Conservation (phyloP, 2,797 vertebrate genomes). For the Dryobates pubescens region DNA sequence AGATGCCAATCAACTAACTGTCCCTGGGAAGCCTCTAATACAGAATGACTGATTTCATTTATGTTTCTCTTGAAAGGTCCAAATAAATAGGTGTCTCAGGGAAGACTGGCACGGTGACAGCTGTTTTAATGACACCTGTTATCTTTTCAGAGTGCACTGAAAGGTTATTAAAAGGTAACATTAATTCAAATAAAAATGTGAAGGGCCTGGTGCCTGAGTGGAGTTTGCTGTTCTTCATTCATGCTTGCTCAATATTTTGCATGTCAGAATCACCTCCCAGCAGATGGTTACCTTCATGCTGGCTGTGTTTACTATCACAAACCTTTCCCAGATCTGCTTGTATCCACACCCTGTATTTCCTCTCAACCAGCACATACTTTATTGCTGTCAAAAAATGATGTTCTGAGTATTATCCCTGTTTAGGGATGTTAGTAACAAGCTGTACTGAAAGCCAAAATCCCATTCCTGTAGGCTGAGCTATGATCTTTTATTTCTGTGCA, state of each 20-base stretch:
- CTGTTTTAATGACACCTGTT: constrained; percentile 66
- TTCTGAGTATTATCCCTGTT: background rate
- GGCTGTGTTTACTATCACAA: constrained; percentile 23
- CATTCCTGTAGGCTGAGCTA: background rate
- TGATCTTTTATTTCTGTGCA: background rate
- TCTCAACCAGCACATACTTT: background rate
- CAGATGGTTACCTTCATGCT: constrained; percentile 42
- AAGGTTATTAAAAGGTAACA: constrained; percentile 64
- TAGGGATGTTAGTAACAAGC: background rate
- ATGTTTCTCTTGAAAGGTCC: constrained; percentile 71
- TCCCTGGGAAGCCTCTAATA: constrained; percentile 59
- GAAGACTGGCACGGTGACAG: constrained; percentile 36
- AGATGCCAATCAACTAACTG: constrained; percentile 58
- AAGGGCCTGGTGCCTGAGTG: background rate
- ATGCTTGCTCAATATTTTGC: background rate
- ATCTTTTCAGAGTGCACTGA: constrained; percentile 38
- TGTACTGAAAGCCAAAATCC: background rate
- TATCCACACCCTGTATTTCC: background rate
- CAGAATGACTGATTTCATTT: constrained; percentile 67
- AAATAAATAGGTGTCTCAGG: constrained; percentile 63
- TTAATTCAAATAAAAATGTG: constrained; percentile 48
- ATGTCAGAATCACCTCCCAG: constrained; percentile 7
- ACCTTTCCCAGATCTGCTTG: background rate
- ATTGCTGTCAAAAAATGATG: background rate
- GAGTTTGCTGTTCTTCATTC: constrained; percentile 19